These are phyloP conservation scores for Beris morrisii DNA, from an alignment of 2,888 invertebrate species.

Conservation along the genomic window DNA sequence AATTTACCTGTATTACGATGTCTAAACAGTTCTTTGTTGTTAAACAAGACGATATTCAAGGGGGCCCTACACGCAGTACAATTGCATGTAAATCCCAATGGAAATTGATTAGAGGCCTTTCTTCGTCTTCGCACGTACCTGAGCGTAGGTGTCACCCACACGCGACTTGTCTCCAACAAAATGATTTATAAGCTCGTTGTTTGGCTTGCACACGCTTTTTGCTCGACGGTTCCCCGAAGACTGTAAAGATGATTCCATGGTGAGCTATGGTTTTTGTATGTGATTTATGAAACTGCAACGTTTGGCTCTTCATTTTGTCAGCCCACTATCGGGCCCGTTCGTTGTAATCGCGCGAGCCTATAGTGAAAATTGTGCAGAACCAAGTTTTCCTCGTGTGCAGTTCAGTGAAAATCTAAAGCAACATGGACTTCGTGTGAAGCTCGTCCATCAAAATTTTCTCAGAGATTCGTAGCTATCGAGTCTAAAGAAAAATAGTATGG, in stretches of 20 bases:
- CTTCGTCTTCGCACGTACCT: neutral
- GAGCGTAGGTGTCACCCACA: slow-evolving; percentile 29
- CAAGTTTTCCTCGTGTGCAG: too few species aligned
- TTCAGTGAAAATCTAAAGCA: too few species aligned
- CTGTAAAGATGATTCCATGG: slow-evolving; percentile 7
- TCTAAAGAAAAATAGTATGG: too few species aligned
- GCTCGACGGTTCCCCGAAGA: neutral
- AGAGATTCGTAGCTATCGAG: too few species aligned
- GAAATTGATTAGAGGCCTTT: slow-evolving; percentile 25
- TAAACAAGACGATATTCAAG: slow-evolving; percentile 13
- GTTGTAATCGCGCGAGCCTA: too few species aligned
- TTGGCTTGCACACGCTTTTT: slow-evolving; percentile 10
- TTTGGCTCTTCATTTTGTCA: too few species aligned
- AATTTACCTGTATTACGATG: slow-evolving; percentile 32
- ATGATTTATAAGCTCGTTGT: slow-evolving; percentile 29
- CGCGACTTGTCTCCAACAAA: slow-evolving; percentile 28
- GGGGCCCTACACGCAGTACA: slow-evolving; percentile 7
- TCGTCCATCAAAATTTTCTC: too few species aligned
- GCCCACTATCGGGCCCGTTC: too few species aligned
- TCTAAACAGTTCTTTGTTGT: slow-evolving; percentile 31
- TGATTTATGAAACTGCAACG: slow-evolving; percentile 27
- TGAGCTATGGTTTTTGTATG: slow-evolving; percentile 19
- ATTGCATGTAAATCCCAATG: neutral
- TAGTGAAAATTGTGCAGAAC: too few species aligned
- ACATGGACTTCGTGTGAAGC: too few species aligned